Evolutionary conservation across 2,113 vertebrate genomes (phyloP).

Genomic region (Mormyrus lacerda): DNA sequence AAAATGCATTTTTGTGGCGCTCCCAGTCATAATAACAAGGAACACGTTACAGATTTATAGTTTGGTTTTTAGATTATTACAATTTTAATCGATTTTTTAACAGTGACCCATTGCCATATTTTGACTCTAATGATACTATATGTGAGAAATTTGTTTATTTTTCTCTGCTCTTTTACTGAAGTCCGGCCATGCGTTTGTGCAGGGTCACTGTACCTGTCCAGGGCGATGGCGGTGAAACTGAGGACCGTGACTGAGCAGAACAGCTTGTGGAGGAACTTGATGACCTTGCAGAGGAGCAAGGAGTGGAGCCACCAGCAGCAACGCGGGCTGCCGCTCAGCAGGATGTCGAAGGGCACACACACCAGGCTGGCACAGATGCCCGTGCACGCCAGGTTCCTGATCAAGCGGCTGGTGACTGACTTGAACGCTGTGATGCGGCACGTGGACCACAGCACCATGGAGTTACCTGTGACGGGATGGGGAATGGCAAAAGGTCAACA

Average conservation of each 20-base stretch:
- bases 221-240: conserved; percentile 77
- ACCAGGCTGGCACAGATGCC: conserved; percentile 86
- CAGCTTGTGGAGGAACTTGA: conserved; percentile 93
- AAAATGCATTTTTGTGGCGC: not conserved
- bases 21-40: not conserved
- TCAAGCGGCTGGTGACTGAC: conserved; percentile 87
- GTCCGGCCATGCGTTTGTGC: not conserved
- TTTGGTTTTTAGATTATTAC: not conserved
- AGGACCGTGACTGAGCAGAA: conserved; percentile 93
- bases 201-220: conserved; percentile 54
- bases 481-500: not conserved
- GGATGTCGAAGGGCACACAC: conserved; percentile 93
- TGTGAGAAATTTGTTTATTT: not conserved
- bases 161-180: not conserved
- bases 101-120: not conserved
- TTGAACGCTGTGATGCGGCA: conserved; percentile 86
- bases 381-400: conserved; percentile 91
- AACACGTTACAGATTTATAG: not conserved
- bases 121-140: not conserved
- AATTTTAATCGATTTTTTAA: not conserved
- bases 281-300: conserved; percentile 78
- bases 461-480: conserved; percentile 68
- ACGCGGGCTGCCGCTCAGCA: conserved; percentile 77
- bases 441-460: conserved; percentile 88
- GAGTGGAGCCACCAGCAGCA: conserved; percentile 94